These are phyloP conservation scores for Xenopus laevis DNA, from an alignment of 2,113 vertebrate genomes.

Conservation along the genomic window DNA sequence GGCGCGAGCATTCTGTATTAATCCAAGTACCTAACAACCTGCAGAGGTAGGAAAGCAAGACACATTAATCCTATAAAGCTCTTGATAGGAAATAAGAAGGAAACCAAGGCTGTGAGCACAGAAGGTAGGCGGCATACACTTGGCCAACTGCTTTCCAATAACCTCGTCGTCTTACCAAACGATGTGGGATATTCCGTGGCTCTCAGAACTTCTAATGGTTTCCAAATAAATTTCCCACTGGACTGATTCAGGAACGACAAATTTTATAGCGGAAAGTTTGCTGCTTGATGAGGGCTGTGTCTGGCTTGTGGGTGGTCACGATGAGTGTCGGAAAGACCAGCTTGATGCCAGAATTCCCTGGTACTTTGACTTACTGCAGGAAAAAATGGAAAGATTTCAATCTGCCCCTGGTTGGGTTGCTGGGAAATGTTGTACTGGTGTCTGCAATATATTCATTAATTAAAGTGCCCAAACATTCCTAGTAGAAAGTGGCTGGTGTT, in stretches of 20 bases:
- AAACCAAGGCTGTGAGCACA: neutral
- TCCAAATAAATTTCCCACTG: conserved; percentile 34
- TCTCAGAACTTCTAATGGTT: conserved; percentile 8
- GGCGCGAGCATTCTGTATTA: neutral
- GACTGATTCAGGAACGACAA: conserved; percentile 1
- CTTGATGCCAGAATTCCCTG: too few relatives aligned
- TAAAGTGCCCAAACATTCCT: too few relatives aligned
- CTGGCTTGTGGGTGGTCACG: neutral
- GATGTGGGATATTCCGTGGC: neutral
- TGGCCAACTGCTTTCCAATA: conserved; percentile 5
- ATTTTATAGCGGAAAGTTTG: conserved; percentile 37
- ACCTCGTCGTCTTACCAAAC: neutral
- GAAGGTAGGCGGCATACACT: neutral
- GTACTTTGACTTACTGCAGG: too few relatives aligned
- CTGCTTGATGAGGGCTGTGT: conserved; percentile 15
- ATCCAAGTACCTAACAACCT: conserved; percentile 1
- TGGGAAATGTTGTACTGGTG: too few relatives aligned
- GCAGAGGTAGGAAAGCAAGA: conserved; percentile 8
- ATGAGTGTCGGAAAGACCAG: too few relatives aligned
- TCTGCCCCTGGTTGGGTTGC: too few relatives aligned
- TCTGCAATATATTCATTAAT: too few relatives aligned
- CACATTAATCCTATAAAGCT: conserved; percentile 20
- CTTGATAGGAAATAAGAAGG: conserved; percentile 27
- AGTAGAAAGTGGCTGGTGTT: too few relatives aligned
- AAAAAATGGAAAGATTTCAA: too few relatives aligned